These are phyloP conservation scores for Iselma pallidipennis DNA, from an alignment of 2,888 invertebrate genomes.

Conservation along the genomic window DNA sequence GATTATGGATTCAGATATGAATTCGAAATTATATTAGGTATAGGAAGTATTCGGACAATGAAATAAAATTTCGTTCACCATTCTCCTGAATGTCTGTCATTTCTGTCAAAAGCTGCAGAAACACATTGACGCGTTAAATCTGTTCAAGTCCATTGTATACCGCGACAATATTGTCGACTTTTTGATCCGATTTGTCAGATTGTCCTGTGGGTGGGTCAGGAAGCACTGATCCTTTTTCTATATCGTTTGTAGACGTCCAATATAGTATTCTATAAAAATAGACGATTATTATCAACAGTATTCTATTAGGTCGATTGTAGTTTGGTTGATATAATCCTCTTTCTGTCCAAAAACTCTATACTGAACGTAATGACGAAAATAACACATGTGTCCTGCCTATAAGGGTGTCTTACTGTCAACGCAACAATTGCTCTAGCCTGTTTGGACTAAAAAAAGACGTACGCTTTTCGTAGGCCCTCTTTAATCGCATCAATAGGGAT, in stretches of 20 bases:
- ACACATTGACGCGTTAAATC: conserved; percentile 53
- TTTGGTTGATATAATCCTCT: conserved; percentile 55
- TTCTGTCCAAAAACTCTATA: conserved; percentile 49
- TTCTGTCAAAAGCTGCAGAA: conserved; percentile 30
- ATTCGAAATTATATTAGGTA: too few species aligned
- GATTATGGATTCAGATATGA: conserved; percentile 2
- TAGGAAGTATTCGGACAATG: conserved; percentile 6
- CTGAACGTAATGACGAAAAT: conserved; percentile 56
- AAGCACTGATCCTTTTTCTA: conserved; percentile 55
- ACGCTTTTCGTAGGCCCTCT: conserved; percentile 38
- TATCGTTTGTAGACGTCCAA: conserved; percentile 48
- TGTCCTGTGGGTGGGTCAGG: conserved; percentile 56
- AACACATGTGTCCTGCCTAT: conserved; percentile 56
- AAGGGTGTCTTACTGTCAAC: conserved; percentile 57
- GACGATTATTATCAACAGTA: conserved; percentile 10
- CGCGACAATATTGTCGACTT: conserved; percentile 59
- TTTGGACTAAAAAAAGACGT: conserved; percentile 49
- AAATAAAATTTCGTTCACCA: conserved; percentile 19
- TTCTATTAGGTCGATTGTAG: conserved; percentile 26
- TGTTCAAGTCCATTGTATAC: conserved; percentile 53
- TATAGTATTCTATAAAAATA: not conserved
- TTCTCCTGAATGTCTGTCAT: conserved; percentile 14
- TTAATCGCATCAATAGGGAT: conserved; percentile 52
- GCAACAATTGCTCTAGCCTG: conserved; percentile 47
- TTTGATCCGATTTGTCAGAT: conserved; percentile 59